Evolutionary conservation across 2,113 vertebrate genomes (phyloP).

Genomic region (Nothoprocta perdicaria): DNA sequence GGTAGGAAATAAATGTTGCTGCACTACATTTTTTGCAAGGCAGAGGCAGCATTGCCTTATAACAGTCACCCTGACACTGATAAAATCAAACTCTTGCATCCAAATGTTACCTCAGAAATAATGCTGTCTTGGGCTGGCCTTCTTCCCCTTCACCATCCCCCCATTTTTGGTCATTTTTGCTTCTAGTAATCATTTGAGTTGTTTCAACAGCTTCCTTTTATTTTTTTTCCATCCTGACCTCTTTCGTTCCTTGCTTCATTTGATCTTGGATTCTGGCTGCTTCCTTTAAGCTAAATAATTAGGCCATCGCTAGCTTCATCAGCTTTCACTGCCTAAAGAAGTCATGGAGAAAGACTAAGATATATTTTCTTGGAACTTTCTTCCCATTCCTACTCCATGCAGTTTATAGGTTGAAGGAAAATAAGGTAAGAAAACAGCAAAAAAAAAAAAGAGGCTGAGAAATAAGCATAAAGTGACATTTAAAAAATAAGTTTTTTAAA

Average conservation of each 20-base stretch:
- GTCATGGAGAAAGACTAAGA: neutral
- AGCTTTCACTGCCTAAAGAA: neutral
- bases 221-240: neutral
- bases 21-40: neutral
- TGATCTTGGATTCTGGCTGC: neutral
- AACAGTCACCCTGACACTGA: neutral
- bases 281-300: conserved; percentile 22
- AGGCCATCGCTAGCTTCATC: neutral
- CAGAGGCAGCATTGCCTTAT: neutral
- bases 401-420: neutral
- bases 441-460: neutral
- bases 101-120: neutral
- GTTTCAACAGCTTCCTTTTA: neutral
- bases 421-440: neutral
- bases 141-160: too few species aligned
- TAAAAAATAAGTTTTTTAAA: neutral
- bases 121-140: neutral
- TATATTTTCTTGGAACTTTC: conserved; percentile 4
- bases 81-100: neutral
- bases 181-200: neutral
- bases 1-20: neutral
- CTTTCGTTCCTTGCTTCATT: neutral
- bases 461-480: neutral
- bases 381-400: neutral
- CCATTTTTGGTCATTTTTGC: neutral